phyloP scores from a whole-genome alignment of 2,113 vertebrate species.

The Thryonomys swinderianus region DNA sequence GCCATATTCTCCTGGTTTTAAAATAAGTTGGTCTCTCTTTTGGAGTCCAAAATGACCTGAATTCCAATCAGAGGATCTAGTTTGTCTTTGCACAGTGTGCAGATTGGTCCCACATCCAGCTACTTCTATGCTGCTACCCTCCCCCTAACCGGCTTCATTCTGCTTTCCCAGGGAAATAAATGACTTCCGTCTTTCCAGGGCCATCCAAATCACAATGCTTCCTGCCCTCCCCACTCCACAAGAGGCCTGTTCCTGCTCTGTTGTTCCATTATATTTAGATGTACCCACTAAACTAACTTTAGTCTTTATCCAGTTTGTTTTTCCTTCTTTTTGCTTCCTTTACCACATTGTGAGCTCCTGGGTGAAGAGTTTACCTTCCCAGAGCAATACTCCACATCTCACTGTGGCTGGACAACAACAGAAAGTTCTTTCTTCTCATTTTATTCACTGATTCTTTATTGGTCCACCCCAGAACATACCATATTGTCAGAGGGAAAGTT shows the following conservation, averaged over 20 bases:
- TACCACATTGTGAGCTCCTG: not conserved
- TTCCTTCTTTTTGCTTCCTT: not conserved
- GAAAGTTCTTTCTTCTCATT: not conserved
- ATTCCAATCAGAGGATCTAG: not conserved
- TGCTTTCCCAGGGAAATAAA: not conserved
- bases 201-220: not conserved
- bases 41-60: not conserved
- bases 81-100: not conserved
- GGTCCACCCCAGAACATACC: not conserved
- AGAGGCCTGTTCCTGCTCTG: not conserved
- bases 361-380: not conserved
- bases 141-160: not conserved
- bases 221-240: not conserved
- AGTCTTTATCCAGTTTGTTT: not conserved
- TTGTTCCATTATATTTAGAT: not conserved
- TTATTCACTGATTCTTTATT: not conserved
- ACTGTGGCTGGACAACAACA: not conserved
- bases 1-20: not conserved
- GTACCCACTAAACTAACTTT: not conserved
- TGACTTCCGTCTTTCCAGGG: not conserved
- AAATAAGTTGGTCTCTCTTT: not conserved
- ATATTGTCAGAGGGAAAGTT: not conserved
- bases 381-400: not conserved
- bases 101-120: not conserved
- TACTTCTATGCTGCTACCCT: not conserved